A percentile compares a stretch with the other conserved stretches of the same genome.
These are phyloP conservation scores for Pogonomyrmex barbatus DNA, from an alignment of 1,140 invertebrate genomes.

Conservation along the genomic window DNA sequence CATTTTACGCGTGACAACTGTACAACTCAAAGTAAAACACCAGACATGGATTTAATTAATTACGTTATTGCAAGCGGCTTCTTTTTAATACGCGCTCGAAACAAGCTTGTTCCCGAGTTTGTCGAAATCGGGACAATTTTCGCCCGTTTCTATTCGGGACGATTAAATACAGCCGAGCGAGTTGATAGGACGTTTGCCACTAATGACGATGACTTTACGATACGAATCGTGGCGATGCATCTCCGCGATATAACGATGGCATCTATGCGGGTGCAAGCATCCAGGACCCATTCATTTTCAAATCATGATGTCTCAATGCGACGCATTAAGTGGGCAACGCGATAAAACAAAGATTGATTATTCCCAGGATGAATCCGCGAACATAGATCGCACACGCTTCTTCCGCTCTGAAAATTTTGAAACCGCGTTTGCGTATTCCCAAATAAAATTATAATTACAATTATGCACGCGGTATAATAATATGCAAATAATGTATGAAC, in stretches of 20 bases:
- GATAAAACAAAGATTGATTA: conserved; percentile 57
- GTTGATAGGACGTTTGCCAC: conserved; percentile 26
- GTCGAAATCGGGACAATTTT: conserved; percentile 13
- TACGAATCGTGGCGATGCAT: conserved; percentile 50
- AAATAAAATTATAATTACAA: conserved; percentile 52
- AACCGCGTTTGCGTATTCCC: neutral
- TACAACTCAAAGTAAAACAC: conserved; percentile 52
- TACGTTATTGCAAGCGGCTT: conserved; percentile 1
- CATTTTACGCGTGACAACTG: conserved; percentile 25
- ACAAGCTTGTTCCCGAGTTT: neutral
- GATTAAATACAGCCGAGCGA: conserved; percentile 23
- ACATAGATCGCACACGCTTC: neutral
- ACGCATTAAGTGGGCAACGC: conserved; percentile 34
- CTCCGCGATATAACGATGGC: conserved; percentile 43
- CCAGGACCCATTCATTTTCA: conserved; percentile 43
- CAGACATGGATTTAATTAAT: conserved; percentile 48
- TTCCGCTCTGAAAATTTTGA: neutral
- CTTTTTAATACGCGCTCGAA: neutral
- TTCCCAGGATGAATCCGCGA: neutral
- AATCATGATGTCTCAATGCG: conserved; percentile 51
- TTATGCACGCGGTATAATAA: conserved; percentile 49
- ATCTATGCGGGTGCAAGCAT: conserved; percentile 56
- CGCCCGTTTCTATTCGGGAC: conserved; percentile 19
- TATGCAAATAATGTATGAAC: conserved; percentile 47
- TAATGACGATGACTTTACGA: conserved; percentile 56